phyloP scores from a whole-genome alignment of 2,113 vertebrate species.

The Nettapus auritus region DNA sequence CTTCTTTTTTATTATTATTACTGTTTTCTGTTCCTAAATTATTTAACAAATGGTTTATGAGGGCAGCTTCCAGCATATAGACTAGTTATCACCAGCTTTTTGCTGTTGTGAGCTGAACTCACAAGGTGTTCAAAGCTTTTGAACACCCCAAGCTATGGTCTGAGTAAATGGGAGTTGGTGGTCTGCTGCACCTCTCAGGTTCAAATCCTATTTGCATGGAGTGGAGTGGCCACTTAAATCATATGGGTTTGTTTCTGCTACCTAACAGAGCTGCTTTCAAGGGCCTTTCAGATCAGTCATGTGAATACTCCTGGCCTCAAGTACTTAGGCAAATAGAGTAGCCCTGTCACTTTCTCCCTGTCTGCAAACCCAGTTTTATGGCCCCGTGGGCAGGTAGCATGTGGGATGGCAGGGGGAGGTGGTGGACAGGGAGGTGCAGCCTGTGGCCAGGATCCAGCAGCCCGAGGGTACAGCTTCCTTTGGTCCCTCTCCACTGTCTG shows the following conservation, averaged over 20 bases:
- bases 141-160: neutral
- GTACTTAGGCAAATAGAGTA: neutral
- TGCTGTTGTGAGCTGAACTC: neutral
- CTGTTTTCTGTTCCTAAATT: neutral
- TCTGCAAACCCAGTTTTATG: rapidly evolving
- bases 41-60: slow-evolving; percentile 32
- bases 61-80: neutral
- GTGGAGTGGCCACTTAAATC: neutral
- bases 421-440: neutral
- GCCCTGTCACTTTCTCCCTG: neutral
- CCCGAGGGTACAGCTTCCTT: neutral
- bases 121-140: neutral
- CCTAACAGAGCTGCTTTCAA: neutral
- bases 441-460: neutral
- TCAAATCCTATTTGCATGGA: neutral
- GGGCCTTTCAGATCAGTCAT: neutral
- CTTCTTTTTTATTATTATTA: neutral
- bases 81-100: neutral
- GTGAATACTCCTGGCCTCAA: neutral
- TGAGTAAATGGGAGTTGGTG: neutral
- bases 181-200: neutral
- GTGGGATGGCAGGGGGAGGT: neutral
- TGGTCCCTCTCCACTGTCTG: rapidly evolving
- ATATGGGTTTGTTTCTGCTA: neutral
- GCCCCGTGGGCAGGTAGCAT: neutral